phyloP scores from a whole-genome alignment of 1,140 invertebrate genomes.

The Cecropterus lyciades region DNA sequence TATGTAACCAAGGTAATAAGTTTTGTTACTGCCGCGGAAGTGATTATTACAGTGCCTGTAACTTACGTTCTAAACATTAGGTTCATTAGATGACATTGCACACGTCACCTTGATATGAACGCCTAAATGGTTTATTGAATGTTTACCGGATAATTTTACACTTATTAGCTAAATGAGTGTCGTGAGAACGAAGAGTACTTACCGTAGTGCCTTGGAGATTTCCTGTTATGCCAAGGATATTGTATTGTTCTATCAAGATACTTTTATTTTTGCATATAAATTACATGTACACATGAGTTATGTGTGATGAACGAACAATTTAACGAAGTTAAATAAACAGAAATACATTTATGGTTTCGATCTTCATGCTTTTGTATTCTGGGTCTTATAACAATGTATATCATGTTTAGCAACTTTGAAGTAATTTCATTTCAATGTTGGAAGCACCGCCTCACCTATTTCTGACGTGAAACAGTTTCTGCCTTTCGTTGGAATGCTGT shows the following conservation, averaged over 20 bases:
- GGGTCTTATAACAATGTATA: too few relatives aligned
- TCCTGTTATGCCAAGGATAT: constrained; percentile 24
- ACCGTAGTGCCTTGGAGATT: constrained; percentile 16
- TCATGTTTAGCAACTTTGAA: too few relatives aligned
- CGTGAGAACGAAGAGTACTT: constrained; percentile 15
- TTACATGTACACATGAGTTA: not conserved
- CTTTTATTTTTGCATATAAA: constrained; percentile 10
- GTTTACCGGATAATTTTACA: constrained; percentile 24
- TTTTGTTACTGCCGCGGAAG: too few relatives aligned
- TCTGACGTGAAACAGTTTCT: too few relatives aligned
- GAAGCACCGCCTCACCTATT: too few relatives aligned
- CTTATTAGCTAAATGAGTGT: constrained; percentile 25
- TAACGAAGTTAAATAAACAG: too few relatives aligned
- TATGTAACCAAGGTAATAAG: too few relatives aligned
- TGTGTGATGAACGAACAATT: not conserved
- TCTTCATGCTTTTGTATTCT: too few relatives aligned
- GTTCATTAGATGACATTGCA: constrained; percentile 20
- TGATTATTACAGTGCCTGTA: not conserved
- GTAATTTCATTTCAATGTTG: too few relatives aligned
- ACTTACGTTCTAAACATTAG: not conserved
- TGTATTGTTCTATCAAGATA: constrained; percentile 1
- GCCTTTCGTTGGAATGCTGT: too few relatives aligned
- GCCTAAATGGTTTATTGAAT: constrained; percentile 13
- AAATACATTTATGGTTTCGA: too few relatives aligned
- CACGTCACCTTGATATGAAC: constrained; percentile 2